Percentiles rank a stretch among this genome's conserved stretches.
phyloP scores from a whole-genome alignment of 2,888 invertebrate species.

The Noctua comes region DNA sequence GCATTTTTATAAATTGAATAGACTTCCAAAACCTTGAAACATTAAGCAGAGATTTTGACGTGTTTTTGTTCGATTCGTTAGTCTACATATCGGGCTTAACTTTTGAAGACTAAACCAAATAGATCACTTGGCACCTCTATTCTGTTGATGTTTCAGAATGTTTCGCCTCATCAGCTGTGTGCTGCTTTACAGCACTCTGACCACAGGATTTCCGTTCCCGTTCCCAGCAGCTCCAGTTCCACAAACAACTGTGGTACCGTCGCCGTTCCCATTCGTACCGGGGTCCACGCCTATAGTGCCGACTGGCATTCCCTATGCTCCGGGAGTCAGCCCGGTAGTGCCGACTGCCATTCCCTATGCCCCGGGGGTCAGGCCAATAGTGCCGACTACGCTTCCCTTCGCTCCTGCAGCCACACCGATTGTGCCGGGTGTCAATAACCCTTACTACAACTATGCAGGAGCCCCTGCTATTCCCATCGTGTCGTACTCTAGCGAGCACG shows the following conservation, averaged over 20 bases:
- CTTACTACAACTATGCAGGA: constrained; percentile 73
- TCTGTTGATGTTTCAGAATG: constrained; percentile 68
- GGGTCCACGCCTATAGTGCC: constrained; percentile 47
- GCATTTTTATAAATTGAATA: not conserved
- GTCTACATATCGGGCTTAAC: not conserved
- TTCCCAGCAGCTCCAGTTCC: constrained; percentile 56
- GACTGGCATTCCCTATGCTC: constrained; percentile 48
- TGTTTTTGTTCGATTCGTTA: not conserved
- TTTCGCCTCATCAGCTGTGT: constrained; percentile 60
- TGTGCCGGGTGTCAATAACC: constrained; percentile 74
- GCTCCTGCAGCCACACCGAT: constrained; percentile 21
- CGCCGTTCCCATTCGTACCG: constrained; percentile 48
- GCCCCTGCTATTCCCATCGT: constrained; percentile 87
- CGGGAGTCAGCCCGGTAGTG: constrained; percentile 33
- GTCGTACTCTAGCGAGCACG: constrained; percentile 89
- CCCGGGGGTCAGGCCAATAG: constrained; percentile 44
- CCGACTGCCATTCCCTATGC: constrained; percentile 37
- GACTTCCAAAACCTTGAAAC: not conserved
- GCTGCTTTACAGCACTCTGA: constrained; percentile 65
- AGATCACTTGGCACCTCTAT: not conserved
- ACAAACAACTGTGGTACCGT: constrained; percentile 54
- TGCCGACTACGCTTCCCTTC: constrained; percentile 12
- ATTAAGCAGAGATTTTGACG: not conserved
- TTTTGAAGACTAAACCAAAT: not conserved
- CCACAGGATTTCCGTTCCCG: constrained; percentile 61